phyloP scores from a whole-genome alignment of 2,113 vertebrate species.

The Esox niger region DNA sequence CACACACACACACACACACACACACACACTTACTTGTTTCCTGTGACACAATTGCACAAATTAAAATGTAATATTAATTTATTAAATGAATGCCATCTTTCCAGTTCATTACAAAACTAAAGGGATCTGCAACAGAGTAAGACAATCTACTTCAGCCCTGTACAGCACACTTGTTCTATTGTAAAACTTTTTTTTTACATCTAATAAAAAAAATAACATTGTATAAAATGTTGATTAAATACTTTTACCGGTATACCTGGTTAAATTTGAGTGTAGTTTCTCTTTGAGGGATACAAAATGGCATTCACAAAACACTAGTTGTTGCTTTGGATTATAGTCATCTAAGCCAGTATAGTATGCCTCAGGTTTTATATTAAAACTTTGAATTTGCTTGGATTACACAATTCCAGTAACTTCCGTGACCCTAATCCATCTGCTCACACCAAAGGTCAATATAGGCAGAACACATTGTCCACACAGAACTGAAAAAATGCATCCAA shows the following conservation, averaged over 20 bases:
- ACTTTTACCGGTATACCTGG: conserved; percentile 22
- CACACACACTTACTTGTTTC: conserved; percentile 63
- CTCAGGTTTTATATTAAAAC: not conserved
- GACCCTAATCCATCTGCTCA: not conserved
- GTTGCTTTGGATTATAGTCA: conserved; percentile 14
- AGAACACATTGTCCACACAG: not conserved
- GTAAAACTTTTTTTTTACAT: conserved; percentile 24
- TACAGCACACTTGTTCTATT: conserved; percentile 26
- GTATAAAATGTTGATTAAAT: conserved; percentile 32
- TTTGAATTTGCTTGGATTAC: conserved; percentile 1
- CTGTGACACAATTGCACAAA: conserved; percentile 60
- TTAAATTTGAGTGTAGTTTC: conserved; percentile 12
- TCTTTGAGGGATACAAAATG: not conserved
- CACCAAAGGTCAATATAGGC: not conserved
- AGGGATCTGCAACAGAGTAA: conserved; percentile 15
- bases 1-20: conserved; percentile 10
- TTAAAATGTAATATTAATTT: not conserved
- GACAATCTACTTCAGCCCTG: conserved; percentile 22
- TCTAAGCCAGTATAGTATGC: not conserved
- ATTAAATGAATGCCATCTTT: conserved; percentile 11
- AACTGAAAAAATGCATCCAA: conserved; percentile 2
- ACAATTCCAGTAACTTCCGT: not conserved
- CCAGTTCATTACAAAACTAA: conserved; percentile 22
- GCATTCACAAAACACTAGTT: not conserved
- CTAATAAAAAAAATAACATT: conserved; percentile 24